A percentile compares a stretch with the other conserved stretches of the same genome.
Evolutionary conservation across 2,797 vertebrate species (phyloP).

Genomic region (Gallirallus australis): DNA sequence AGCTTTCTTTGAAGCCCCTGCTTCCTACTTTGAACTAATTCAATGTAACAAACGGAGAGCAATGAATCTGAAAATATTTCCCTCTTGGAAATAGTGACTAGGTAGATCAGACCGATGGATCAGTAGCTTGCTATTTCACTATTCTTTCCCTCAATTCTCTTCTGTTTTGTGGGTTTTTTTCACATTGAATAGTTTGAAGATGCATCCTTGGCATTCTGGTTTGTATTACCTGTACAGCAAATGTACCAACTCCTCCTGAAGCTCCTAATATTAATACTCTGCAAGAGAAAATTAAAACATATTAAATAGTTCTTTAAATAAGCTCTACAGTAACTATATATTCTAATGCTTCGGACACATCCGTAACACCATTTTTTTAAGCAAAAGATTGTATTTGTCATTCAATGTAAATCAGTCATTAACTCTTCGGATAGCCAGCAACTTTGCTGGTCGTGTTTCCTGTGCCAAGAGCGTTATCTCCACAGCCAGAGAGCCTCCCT

Average conservation of each 20-base stretch:
- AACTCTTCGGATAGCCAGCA: background rate
- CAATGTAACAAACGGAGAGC: background rate
- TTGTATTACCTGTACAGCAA: constrained; percentile 91
- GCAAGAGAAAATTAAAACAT: constrained; percentile 56
- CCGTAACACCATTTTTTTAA: background rate
- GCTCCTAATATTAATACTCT: constrained; percentile 94
- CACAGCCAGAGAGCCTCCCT: background rate
- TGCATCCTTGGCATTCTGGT: background rate
- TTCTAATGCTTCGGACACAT: background rate
- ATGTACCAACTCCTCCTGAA: constrained; percentile 95
- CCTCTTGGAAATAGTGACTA: background rate
- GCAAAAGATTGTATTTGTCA: background rate
- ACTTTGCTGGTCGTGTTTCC: background rate
- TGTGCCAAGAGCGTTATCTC: background rate
- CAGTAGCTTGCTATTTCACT: background rate
- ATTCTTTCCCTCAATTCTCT: background rate
- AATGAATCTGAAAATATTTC: background rate
- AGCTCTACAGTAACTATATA: background rate
- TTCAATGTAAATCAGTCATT: background rate
- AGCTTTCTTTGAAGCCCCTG: background rate
- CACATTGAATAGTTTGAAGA: background rate
- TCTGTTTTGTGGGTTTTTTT: background rate
- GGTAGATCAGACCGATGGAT: background rate
- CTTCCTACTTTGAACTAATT: background rate
- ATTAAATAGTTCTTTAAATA: constrained; percentile 13